Percentiles rank a stretch among this genome's conserved stretches.
phyloP scores from a whole-genome alignment of 2,113 vertebrate species.

The Ellobius talpinus region DNA sequence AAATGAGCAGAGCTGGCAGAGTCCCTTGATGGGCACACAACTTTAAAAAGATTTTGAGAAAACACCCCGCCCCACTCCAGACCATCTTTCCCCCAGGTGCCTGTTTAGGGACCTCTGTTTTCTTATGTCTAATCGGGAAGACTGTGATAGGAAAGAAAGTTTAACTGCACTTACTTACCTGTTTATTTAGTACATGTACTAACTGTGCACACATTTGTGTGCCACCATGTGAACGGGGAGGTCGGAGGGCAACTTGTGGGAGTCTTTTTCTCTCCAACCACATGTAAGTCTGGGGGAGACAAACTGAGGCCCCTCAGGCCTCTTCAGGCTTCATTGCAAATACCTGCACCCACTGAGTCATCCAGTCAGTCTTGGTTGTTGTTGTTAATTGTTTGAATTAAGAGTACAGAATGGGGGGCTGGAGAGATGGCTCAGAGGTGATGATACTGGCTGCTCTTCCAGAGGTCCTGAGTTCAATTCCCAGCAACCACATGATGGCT shows the following conservation, averaged over 20 bases:
- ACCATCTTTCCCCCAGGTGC: not conserved
- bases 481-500: too few species aligned
- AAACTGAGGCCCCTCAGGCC: not conserved
- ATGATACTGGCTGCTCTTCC: too few species aligned
- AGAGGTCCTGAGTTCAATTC: too few species aligned
- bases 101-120: not conserved
- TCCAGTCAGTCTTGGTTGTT: not conserved
- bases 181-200: not conserved
- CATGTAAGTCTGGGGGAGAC: not conserved
- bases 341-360: not conserved
- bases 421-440: too few species aligned
- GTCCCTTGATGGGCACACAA: not conserved
- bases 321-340: not conserved
- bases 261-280: not conserved
- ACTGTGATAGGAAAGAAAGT: not conserved
- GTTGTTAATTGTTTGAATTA: not conserved
- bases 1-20: not conserved
- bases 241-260: not conserved
- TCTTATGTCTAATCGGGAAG: not conserved
- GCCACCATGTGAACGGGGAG: not conserved
- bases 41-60: not conserved
- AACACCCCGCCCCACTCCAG: not conserved
- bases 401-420: not conserved
- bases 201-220: not conserved
- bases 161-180: not conserved